Percentiles rank a stretch among this genome's conserved stretches.
Evolutionary conservation across 2,113 vertebrate genomes (phyloP).

Genomic region (Rhadina sibilatrix): DNA sequence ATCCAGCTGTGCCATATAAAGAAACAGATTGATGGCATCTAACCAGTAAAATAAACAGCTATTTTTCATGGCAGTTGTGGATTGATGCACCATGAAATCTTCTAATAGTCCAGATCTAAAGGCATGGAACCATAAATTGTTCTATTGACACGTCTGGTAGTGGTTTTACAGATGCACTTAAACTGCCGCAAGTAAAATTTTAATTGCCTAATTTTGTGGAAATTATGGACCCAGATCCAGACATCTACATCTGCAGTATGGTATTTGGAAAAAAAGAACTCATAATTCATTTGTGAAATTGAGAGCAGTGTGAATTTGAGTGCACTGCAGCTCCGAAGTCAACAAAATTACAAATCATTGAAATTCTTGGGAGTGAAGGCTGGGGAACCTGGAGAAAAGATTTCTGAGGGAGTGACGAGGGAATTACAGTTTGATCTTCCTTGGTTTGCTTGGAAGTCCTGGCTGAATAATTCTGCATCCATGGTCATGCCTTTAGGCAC

Average conservation of each 20-base stretch:
- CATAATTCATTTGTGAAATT: not conserved
- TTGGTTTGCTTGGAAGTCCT: not conserved
- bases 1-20: not conserved
- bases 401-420: not conserved
- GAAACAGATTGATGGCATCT: not conserved
- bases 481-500: not conserved
- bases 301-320: not conserved
- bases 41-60: not conserved
- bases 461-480: not conserved
- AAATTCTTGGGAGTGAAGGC: not conserved
- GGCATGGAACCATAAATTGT: not conserved
- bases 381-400: not conserved
- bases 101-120: not conserved
- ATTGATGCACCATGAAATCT: not conserved
- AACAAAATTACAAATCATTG: not conserved
- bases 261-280: not conserved
- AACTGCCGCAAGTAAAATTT: not conserved
- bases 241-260: not conserved
- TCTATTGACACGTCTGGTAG: not conserved
- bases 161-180: slow-evolving; percentile 13
- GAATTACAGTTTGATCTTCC: not conserved
- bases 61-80: not conserved
- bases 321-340: not conserved
- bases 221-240: not conserved
- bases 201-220: slow-evolving; percentile 35